These are phyloP conservation scores for Rhabdomys pumilio DNA, from an alignment of 2,797 vertebrate species.

Conservation along the genomic window DNA sequence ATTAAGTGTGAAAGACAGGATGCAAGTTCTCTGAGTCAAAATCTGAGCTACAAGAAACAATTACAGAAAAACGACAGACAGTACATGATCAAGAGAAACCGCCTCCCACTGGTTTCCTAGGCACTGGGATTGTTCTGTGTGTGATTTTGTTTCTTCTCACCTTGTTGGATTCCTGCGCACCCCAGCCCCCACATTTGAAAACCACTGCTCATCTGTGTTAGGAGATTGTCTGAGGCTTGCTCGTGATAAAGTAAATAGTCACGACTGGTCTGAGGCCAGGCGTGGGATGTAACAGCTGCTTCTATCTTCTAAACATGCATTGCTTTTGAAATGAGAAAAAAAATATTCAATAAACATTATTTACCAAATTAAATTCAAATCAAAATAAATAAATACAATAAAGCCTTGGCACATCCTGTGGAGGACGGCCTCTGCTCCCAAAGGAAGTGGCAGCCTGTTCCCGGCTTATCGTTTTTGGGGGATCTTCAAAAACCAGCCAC, in stretches of 20 bases:
- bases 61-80: constrained; percentile 24
- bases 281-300: constrained; percentile 39
- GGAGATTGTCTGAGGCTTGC: constrained; percentile 62
- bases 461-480: constrained; percentile 88
- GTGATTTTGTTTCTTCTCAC: constrained; percentile 12
- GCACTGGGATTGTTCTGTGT: fast-evolving
- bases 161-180: background rate
- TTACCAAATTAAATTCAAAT: constrained; percentile 79
- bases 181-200: constrained; percentile 41
- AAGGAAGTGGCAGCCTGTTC: constrained; percentile 83
- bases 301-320: constrained; percentile 19
- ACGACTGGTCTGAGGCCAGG: background rate
- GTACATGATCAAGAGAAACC: background rate
- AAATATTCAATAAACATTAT: constrained; percentile 69
- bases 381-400: constrained; percentile 73
- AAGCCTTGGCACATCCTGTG: constrained; percentile 61
- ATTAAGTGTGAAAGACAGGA: constrained; percentile 33
- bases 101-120: background rate
- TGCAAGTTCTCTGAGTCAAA: constrained; percentile 21
- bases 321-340: constrained; percentile 64
- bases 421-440: constrained; percentile 71
- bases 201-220: background rate
- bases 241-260: constrained; percentile 7
- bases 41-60: constrained; percentile 38
- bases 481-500: constrained; percentile 89